A percentile compares a stretch with the other conserved stretches of the same genome.
Evolutionary conservation across 2,888 invertebrate species (phyloP).

Genomic region (Cephus nigrinus): DNA sequence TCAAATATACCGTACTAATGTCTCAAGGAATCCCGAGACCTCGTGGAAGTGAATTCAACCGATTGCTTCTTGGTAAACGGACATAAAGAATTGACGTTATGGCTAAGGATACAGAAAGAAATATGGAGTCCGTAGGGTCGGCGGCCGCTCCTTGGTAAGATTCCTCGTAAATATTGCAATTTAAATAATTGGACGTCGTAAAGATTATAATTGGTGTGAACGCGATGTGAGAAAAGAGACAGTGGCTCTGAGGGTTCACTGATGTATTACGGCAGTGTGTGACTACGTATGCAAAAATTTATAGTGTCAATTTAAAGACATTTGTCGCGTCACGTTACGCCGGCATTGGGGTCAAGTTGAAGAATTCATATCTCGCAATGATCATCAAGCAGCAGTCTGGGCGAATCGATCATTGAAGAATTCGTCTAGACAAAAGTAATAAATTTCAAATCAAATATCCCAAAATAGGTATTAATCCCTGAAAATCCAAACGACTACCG

Average conservation of each 20-base stretch:
- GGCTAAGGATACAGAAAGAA: background rate
- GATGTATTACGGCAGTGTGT: background rate
- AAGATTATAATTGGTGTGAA: background rate
- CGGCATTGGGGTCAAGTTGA: background rate
- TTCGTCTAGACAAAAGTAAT: background rate
- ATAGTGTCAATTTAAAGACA: conserved; percentile 46
- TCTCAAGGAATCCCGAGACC: background rate
- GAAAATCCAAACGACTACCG: background rate
- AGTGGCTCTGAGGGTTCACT: background rate
- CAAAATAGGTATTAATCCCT: background rate
- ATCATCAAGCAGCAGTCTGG: background rate
- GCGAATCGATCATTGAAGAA: background rate
- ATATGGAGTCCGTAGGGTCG: conserved; percentile 14
- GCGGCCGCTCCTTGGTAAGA: conserved; percentile 26
- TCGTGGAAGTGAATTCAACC: background rate
- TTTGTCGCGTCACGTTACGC: conserved; percentile 32
- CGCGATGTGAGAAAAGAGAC: background rate
- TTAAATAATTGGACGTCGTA: conserved; percentile 35
- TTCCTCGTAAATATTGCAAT: conserved; percentile 47
- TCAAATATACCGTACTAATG: background rate
- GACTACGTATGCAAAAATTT: background rate
- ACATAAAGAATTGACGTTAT: background rate
- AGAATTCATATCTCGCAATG: background rate
- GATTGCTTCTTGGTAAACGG: background rate
- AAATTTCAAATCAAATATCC: background rate